A percentile compares a stretch with the other conserved stretches of the same genome.
Conservation (phyloP, 2,797 vertebrate species). For the Gila robusta region DNA sequence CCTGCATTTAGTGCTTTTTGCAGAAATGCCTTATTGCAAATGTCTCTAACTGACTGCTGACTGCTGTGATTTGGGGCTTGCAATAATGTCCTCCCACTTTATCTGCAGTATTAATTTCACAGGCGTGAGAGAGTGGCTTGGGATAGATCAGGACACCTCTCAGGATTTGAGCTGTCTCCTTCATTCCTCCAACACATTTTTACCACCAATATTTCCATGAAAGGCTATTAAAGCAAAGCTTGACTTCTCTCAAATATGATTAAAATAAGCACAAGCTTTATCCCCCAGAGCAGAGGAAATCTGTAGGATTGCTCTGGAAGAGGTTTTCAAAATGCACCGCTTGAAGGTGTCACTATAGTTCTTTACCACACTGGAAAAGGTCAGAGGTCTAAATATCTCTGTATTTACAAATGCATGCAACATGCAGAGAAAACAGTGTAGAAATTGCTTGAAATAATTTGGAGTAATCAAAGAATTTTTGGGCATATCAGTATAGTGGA, state of each 20-base stretch:
- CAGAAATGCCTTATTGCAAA: constrained; percentile 77
- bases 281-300: constrained; percentile 69
- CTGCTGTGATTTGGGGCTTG: constrained; percentile 63
- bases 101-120: constrained; percentile 77
- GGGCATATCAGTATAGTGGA: neutral
- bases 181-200: constrained; percentile 72
- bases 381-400: constrained; percentile 39
- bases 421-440: constrained; percentile 61
- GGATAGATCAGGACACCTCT: constrained; percentile 55
- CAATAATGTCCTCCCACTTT: constrained; percentile 72
- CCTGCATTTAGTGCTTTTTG: constrained; percentile 67
- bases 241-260: constrained; percentile 79
- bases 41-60: constrained; percentile 64
- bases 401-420: constrained; percentile 71
- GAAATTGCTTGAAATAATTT: constrained; percentile 33
- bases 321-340: constrained; percentile 71
- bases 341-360: constrained; percentile 72
- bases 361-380: constrained; percentile 58
- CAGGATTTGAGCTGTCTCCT: constrained; percentile 72
- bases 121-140: neutral
- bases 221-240: constrained; percentile 79
- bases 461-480: neutral
- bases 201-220: constrained; percentile 74
- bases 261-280: constrained; percentile 81
- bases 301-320: constrained; percentile 70